Base-by-base conservation (phyloP, 2,888 invertebrate species). In the Drosophila buzzatii region DNA sequence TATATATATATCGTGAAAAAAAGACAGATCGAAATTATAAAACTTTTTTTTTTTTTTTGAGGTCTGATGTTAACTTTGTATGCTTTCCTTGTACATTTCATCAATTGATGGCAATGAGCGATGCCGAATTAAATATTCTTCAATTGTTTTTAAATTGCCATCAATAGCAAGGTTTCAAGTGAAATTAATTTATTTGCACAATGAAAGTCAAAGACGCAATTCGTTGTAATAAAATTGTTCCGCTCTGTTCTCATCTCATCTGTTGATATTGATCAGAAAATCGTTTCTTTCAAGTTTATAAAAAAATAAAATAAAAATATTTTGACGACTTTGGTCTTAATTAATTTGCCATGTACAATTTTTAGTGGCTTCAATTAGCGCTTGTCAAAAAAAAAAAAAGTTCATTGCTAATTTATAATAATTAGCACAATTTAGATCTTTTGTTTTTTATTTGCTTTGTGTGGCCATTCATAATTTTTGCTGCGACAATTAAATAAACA, bases 131-230 rank as follows among this genome's bases (percentile, higher is more conserved):
- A 75, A 84, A 90, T 85, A 77, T 70, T 70, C 76, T 59, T 87
- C 87, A 90, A 87, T 87, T 87, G 89, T 77, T 85, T 88, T 88
- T 88, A 80, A 88, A 88, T 87, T 90, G 82, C 80, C 82, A 70
- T 88, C 87, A 87, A 87, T 87, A 82, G 86, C 85, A 80, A 85
- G 85, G 83, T 80, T 79, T 77, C 71, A 90, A 87, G 83, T 82
- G 81, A 85, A 81, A 84, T 87, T 79, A 87, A 90, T 89, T 87
- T 82, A 85, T 88, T 85, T 85, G 81, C 83, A 82, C 82, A 89
- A 72, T 72, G 79, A 85, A 87, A 85, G 79, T 75, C 81, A 82
- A 82, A 84, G 85, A 80, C 89, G 85, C 85, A 82, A 81, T 85
- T 84, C 67, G 65, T 58, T 82, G 70, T 70, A 82, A 80, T 85